Conservation (phyloP, 2,888 invertebrate species). For the Drosophila trichaetosa region DNA sequence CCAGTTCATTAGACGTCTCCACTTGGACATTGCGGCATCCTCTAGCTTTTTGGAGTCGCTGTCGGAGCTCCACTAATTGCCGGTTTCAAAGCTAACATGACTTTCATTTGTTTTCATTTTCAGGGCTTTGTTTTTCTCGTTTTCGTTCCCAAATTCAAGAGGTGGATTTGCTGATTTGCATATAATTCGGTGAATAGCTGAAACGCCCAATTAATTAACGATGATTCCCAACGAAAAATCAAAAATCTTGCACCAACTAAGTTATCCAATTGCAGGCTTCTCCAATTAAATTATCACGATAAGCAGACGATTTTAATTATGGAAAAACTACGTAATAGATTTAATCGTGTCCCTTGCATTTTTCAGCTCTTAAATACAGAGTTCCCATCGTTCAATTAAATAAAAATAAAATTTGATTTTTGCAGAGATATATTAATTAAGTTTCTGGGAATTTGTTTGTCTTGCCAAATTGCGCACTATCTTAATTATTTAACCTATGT, state of each 20-base stretch:
- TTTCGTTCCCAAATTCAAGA: conserved; percentile 25
- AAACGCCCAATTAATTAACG: conserved; percentile 53
- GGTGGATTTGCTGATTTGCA: conserved; percentile 40
- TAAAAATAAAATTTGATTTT: conserved; percentile 14
- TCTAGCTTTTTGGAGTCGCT: conserved; percentile 15
- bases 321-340: background rate
- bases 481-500: conserved; percentile 21
- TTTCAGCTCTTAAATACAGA: background rate
- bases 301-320: background rate
- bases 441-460: background rate
- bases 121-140: conserved; percentile 18
- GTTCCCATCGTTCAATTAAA: background rate
- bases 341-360: background rate
- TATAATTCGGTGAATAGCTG: conserved; percentile 18
- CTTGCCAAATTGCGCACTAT: conserved; percentile 2
- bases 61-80: conserved; percentile 47
- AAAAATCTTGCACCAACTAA: conserved; percentile 19
- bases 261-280: conserved; percentile 6
- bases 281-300: conserved; percentile 9
- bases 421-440: conserved; percentile 4
- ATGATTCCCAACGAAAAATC: conserved; percentile 7
- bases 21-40: conserved; percentile 38
- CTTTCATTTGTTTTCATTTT: conserved; percentile 48
- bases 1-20: conserved; percentile 52
- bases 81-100: conserved; percentile 38